phyloP scores from a whole-genome alignment of 2,888 invertebrate species.

The Siphlonurus alternatus region DNA sequence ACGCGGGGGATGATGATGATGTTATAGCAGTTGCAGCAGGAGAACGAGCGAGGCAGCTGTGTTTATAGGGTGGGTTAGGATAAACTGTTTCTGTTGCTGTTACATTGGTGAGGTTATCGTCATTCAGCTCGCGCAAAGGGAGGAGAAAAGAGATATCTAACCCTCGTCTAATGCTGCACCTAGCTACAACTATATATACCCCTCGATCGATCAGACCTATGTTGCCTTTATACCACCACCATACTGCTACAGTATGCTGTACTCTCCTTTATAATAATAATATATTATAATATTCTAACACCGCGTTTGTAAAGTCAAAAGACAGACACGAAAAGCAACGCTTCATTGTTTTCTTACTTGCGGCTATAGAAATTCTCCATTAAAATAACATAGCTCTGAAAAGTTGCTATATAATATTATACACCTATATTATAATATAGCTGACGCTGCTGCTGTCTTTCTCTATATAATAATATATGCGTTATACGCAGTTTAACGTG shows the following conservation, averaged over 20 bases:
- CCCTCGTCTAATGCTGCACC: not conserved
- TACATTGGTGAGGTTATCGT: not conserved
- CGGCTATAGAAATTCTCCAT: not conserved
- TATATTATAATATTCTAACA: too few species aligned
- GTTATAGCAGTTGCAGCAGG: not conserved
- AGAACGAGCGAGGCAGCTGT: not conserved
- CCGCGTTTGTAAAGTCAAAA: not conserved
- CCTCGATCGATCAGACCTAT: not conserved
- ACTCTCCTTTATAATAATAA: too few species aligned
- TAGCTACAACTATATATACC: not conserved
- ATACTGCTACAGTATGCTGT: too few species aligned
- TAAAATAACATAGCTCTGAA: not conserved
- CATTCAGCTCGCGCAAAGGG: not conserved
- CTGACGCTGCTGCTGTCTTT: too few species aligned
- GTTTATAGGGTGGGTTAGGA: not conserved
- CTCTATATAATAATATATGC: too few species aligned
- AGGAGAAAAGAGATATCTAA: not conserved
- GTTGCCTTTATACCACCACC: not conserved
- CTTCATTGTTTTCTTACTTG: not conserved
- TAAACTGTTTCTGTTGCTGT: too few species aligned
- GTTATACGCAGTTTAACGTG: too few species aligned
- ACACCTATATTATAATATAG: too few species aligned
- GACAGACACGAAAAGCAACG: not conserved
- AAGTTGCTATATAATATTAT: too few species aligned
- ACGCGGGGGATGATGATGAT: too few species aligned